Evolutionary conservation across 2,888 invertebrate species (phyloP).

Genomic region (Bimastos eiseni): DNA sequence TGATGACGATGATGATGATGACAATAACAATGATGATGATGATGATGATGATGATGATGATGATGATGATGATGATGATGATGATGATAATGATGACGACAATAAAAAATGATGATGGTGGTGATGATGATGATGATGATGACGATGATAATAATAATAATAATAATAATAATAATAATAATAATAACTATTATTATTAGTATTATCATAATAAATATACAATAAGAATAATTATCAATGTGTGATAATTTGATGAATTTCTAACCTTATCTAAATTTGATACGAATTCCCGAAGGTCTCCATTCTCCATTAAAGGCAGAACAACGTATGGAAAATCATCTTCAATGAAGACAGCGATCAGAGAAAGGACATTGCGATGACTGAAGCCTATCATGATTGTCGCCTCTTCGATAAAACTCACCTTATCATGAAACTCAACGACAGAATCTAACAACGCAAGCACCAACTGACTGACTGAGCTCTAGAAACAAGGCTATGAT

Average conservation of each 20-base stretch:
- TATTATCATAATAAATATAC: too few relatives aligned
- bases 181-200: too few relatives aligned
- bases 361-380: conserved; percentile 30
- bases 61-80: not conserved
- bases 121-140: too few relatives aligned
- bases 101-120: not conserved
- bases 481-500: too few relatives aligned
- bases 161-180: not conserved
- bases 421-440: not conserved
- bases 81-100: not conserved
- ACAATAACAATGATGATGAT: not conserved
- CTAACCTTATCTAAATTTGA: conserved; percentile 25
- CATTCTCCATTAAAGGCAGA: conserved; percentile 35
- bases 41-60: conserved; percentile 8
- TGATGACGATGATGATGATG: not conserved
- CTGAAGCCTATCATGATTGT: conserved; percentile 34
- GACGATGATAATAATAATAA: not conserved
- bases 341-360: conserved; percentile 30
- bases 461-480: too few relatives aligned
- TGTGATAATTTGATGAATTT: not conserved
- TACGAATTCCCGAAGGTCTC: conserved; percentile 31
- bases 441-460: too few relatives aligned
- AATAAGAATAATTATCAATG: too few relatives aligned
- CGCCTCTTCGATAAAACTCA: conserved; percentile 33
- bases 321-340: conserved; percentile 29